Evolutionary conservation across 2,888 invertebrate species (phyloP).

Genomic region (Timema cristinae): DNA sequence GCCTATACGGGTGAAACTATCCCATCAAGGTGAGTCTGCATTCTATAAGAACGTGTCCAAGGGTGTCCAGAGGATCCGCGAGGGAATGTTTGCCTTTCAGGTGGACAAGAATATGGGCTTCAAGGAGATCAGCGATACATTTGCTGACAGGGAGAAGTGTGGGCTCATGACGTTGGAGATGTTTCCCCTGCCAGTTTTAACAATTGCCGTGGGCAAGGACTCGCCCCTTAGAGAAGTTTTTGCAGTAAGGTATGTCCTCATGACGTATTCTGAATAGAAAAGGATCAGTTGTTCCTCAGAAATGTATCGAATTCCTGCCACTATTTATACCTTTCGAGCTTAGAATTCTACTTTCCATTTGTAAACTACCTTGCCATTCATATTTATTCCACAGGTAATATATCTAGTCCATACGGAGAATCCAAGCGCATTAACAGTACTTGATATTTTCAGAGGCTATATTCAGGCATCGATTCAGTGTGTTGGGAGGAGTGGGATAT

Average conservation of each 20-base stretch:
- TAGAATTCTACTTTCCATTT: too few species aligned
- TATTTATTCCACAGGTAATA: too few species aligned
- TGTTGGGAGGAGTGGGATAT: too few species aligned
- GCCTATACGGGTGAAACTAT: constrained; percentile 62
- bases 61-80: constrained; percentile 54
- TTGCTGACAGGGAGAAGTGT: constrained; percentile 29
- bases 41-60: constrained; percentile 57
- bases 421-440: too few species aligned
- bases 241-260: constrained; percentile 23
- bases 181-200: constrained; percentile 54
- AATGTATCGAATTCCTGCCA: too few species aligned
- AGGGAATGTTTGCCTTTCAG: constrained; percentile 56
- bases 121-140: constrained; percentile 31
- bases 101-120: constrained; percentile 28
- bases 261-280: neutral
- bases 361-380: too few species aligned
- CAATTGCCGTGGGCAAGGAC: constrained; percentile 52
- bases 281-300: too few species aligned
- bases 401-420: too few species aligned
- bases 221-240: constrained; percentile 53
- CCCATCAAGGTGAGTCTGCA: constrained; percentile 54
- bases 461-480: too few species aligned
- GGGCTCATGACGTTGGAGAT: constrained; percentile 42
- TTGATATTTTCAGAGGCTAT: too few species aligned
- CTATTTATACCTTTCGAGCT: too few species aligned